Conservation (phyloP, 1,140 invertebrate species). For the Panagrolaimus sp. region DNA sequence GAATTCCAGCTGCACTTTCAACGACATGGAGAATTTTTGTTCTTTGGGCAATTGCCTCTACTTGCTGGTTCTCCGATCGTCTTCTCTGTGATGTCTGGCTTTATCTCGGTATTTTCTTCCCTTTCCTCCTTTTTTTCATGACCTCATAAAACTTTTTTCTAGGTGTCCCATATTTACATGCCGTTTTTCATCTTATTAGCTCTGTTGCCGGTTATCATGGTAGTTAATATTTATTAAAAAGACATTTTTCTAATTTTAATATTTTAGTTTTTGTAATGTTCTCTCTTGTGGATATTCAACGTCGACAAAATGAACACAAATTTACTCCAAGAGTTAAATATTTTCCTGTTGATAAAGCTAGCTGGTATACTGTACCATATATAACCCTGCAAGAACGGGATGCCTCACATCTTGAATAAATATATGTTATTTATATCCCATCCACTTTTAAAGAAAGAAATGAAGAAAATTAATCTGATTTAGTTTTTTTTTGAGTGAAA, state of each 20-base stretch:
- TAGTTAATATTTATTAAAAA: too few relatives aligned
- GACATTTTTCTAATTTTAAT: background rate
- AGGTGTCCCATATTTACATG: constrained; percentile 57
- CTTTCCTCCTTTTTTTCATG: background rate
- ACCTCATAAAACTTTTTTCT: background rate
- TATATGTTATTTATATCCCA: background rate
- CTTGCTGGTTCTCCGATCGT: constrained; percentile 52
- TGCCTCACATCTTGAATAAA: background rate
- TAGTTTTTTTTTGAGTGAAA: too few relatives aligned
- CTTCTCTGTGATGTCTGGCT: constrained; percentile 57
- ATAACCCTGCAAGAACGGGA: constrained; percentile 19
- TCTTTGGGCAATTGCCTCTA: constrained; percentile 49
- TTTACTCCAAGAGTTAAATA: constrained; percentile 39
- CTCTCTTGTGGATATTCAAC: constrained; percentile 53
- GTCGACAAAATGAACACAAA: constrained; percentile 38
- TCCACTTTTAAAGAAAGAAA: too few relatives aligned
- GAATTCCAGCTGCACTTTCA: constrained; percentile 44
- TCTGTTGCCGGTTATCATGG: constrained; percentile 35
- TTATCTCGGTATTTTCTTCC: constrained; percentile 40
- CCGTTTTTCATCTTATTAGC: constrained; percentile 51
- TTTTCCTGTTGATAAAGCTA: constrained; percentile 28
- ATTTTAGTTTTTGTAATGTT: constrained; percentile 58
- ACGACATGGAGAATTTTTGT: constrained; percentile 45
- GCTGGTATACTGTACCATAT: constrained; percentile 20
- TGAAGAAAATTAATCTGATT: too few relatives aligned